Base-by-base conservation (phyloP, 2,113 vertebrate genomes). In the Procavia capensis region DNA sequence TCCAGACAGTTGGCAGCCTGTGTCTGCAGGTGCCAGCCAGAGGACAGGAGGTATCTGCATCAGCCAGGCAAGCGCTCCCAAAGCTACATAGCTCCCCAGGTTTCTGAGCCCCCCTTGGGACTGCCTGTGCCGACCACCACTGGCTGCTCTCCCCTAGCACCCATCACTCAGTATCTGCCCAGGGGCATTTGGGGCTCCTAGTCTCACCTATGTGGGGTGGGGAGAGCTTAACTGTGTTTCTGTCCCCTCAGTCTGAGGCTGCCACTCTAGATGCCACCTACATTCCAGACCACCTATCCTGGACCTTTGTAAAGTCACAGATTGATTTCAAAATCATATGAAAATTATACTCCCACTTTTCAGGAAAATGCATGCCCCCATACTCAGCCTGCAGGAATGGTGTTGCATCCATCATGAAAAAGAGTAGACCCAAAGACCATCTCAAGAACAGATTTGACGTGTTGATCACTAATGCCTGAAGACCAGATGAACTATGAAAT, bases 11-110 rank as follows among this genome's bases (percentile, higher is more conserved):
- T 24, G 29, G 5, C 25, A 74, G 39, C 59, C 80, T 9, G 24
- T 2, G 20, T 72, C 63, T 11, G 27, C 45, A 45, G 90, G 39
- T 3, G 9, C 4, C 17, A 0, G 0, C 1, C 17, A 19, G 75
- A 85, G 25, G 41, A 45, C 25, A 78, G 63, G 8, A 27, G 29
- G 39, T 7, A 0, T 27, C 1, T 84, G 39, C 10, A n/a, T 27
- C 9, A 9, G 31, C 24, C 27, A 72, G 39, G 36, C 14, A 34
- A 47, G 39, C 54, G 20, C 57, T 6, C 19, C 50, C 3, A 43
- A 24, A 31, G 27, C 80, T 9, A 19, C 13, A 20, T 74, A 22
- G 25, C 6, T 6, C 0, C 0, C 50, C 31, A 8, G n/a, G 63
- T 0, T 0, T n/a, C 27, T 0, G 9, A 79, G 70, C 8, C 31